Evolutionary conservation across 2,888 invertebrate species (phyloP), one percentile per base, ranked within the genome.

Genomic region (Drosophila melanosoma): DNA sequence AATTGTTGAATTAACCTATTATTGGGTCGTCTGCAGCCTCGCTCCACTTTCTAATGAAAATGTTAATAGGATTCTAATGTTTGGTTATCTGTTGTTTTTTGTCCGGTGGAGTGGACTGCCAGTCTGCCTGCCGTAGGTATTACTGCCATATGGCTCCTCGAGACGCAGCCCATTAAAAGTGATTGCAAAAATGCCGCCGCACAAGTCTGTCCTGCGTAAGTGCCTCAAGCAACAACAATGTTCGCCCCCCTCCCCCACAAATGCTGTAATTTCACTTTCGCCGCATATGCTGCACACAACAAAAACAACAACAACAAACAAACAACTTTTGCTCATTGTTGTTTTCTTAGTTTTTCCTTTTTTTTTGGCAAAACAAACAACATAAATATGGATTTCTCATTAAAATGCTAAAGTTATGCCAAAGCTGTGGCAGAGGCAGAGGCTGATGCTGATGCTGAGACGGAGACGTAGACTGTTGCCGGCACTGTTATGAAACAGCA

Each of bases 311-410:
- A 72, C 61, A 67, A 58, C 53, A 40, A 62, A 33, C 29, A 65
- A 63, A 60, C 57, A 65, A 56, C 33, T 67, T 69, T 52, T 63
- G n/a, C 57, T 11, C 53, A 32, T 64, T 66, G 67, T 60, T 69
- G 53, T 77, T 77, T 63, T 54, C 53, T 57, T 67, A 67, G 53
- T 35, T 56, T 65, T 49, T 71, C 58, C 42, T 60, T 71, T 82
- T 71, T 82, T 87, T 87, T 85, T 74, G 65, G 76, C 84, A 84
- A 89, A 87, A 87, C 89, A 87, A 87, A 89, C 85, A 87, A 84
- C 85, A 81, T 85, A 83, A 90, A 87, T 89, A 90, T 90, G 87
- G 90, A 90, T 90, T 90, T 90, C 81, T 87, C 90, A 90, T 90
- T 87, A 90, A 87, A 87, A 79, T 88, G 73, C 79, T 76, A 81